Base-by-base conservation (phyloP, 2,797 vertebrate genomes). In the Loriculus beryllinus region DNA sequence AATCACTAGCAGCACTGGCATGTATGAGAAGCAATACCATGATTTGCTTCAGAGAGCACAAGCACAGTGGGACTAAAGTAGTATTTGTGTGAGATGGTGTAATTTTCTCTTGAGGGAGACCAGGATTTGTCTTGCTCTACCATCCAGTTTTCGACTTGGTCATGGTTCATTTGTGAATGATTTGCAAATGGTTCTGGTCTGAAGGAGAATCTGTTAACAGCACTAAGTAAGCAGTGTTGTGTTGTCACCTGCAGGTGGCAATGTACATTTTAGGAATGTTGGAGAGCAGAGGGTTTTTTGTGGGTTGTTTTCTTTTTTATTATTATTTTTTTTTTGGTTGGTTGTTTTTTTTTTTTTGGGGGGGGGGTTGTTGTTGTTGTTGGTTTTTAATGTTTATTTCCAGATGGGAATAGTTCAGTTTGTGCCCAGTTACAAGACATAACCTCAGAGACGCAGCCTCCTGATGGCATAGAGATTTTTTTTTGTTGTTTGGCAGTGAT, bases 201-300 rank as follows among this genome's bases (percentile, higher is more conserved):
- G 37, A 37, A 80, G 48, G 22, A 75, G n/a, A 78, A 17, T 51
- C 18, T 5, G 43, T 75, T 25, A 57, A 6, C 25, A n/a, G 42
- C n/a, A 26, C 25, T 40, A 43, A 90, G 85, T 43, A 43, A 90
- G 80, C 48, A 69, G 47, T 93, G 77, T 29, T 84, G 19, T 9
- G 21, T 82, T 93, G 74, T 95, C 67, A 74, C 90, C 95, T 96
- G 86, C 67, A 96, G 92, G 52, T 94, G 95, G 90, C 95, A 94
- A 67, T 96, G 35, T 88, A 14, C 75, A 14, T 88, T 93, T 92
- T 39, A 69, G 47, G 18, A 86, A 40, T 12, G 25, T 25, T 63
- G 57, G 33, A 59, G 28, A 88, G 31, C 52, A 37, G 35, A 42
- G n/a, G n/a, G 21, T 10, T 8, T 29, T 51, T 11, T 18, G 39